A percentile compares a stretch with the other conserved stretches of the same genome.
Conservation (phyloP, 2,888 invertebrate species). For the Chaetogeoica ovagalla region DNA sequence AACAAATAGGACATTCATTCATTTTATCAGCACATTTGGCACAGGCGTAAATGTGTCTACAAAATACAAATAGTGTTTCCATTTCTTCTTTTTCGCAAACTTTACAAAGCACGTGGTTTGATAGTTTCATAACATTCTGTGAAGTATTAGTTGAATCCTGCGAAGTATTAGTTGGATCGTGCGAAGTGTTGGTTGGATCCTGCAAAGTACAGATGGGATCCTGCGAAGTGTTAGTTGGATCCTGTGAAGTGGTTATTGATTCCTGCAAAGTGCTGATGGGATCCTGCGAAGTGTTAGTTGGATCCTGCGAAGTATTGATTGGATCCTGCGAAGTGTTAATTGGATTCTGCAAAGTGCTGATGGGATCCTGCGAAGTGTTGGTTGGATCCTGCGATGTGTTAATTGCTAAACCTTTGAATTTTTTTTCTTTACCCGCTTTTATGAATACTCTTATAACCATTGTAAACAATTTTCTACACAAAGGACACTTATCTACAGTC, state of each 20-base stretch:
- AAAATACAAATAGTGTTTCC: background rate
- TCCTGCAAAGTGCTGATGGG: too few species aligned
- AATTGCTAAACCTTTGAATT: background rate
- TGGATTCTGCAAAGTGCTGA: too few species aligned
- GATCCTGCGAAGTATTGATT: background rate
- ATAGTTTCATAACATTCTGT: too few species aligned
- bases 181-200: too few species aligned
- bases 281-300: background rate
- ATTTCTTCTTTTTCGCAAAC: background rate
- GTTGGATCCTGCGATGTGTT: too few species aligned
- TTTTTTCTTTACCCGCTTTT: background rate
- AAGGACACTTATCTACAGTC: constrained; percentile 80
- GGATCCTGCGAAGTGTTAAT: too few species aligned
- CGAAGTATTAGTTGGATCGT: background rate
- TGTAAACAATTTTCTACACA: constrained; percentile 76
- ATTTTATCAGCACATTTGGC: background rate
- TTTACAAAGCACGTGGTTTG: background rate
- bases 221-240: too few species aligned
- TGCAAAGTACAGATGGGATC: too few species aligned
- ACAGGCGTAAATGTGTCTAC: constrained; percentile 4
- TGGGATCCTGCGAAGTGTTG: too few species aligned
- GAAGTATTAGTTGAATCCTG: background rate
- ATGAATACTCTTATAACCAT: background rate
- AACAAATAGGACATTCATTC: background rate
- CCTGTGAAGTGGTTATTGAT: too few species aligned